Percentiles rank a stretch among this genome's conserved stretches.
Evolutionary conservation across 2,888 invertebrate species (phyloP).

Genomic region (Dysmachus trigonus): DNA sequence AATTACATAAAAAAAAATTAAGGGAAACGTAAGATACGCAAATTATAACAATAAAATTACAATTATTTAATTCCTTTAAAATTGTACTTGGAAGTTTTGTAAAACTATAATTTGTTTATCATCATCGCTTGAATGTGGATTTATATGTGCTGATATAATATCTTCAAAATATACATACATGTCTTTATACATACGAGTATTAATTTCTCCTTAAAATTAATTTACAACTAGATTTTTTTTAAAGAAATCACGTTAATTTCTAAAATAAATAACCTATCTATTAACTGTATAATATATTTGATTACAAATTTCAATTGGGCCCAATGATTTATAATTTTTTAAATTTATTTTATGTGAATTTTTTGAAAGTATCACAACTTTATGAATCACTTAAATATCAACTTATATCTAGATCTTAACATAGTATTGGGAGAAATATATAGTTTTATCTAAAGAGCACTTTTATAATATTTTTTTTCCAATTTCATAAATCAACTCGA

Average conservation of each 20-base stretch:
- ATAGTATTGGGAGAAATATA: not conserved
- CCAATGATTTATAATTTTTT: not conserved
- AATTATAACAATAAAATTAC: not conserved
- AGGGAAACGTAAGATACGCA: not conserved
- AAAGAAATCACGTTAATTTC: not conserved
- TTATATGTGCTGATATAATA: not conserved
- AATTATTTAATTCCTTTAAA: not conserved
- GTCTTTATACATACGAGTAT: not conserved
- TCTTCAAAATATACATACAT: not conserved
- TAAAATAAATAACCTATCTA: too few species aligned
- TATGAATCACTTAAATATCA: too few species aligned
- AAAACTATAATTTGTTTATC: not conserved
- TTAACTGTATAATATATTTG: too few species aligned
- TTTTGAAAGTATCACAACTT: not conserved
- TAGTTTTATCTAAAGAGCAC: too few species aligned
- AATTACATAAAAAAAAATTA: not conserved
- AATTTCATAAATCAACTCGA: too few species aligned
- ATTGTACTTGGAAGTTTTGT: not conserved
- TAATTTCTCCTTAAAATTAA: not conserved
- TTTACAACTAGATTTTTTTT: not conserved
- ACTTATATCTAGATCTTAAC: not conserved
- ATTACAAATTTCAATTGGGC: not conserved
- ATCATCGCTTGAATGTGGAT: not conserved
- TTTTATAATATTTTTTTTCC: too few species aligned
- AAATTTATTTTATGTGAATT: not conserved